A percentile compares a stretch with the other conserved stretches of the same genome.
Evolutionary conservation across 2,888 invertebrate species (phyloP).

Genomic region (Sinotaia quadrata): DNA sequence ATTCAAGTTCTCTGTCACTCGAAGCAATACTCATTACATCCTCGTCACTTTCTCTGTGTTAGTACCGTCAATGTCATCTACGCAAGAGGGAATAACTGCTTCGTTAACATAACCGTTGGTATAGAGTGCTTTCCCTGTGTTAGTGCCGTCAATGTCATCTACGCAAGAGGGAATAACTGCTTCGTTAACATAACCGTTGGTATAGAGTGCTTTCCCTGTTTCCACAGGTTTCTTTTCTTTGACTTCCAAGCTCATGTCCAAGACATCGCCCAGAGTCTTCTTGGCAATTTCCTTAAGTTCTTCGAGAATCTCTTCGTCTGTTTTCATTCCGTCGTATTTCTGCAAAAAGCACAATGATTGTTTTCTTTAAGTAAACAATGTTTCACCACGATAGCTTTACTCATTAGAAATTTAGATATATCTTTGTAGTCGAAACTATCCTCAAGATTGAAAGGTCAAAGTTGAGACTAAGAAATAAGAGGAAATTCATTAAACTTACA

Average conservation of each 20-base stretch:
- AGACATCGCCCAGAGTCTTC: background rate
- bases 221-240: background rate
- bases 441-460: too few species aligned
- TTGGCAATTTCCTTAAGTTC: background rate
- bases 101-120: background rate
- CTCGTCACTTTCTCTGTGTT: too few species aligned
- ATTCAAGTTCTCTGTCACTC: too few species aligned
- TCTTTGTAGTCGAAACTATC: too few species aligned
- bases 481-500: too few species aligned
- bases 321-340: background rate
- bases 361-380: too few species aligned
- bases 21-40: too few species aligned
- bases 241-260: conserved; percentile 7
- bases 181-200: conserved; percentile 4
- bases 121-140: background rate
- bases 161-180: background rate
- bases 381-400: too few species aligned
- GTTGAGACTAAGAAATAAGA: too few species aligned
- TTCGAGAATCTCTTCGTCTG: background rate
- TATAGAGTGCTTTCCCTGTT: background rate
- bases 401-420: too few species aligned
- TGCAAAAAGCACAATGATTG: background rate
- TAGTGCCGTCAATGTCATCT: background rate
- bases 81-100: background rate
- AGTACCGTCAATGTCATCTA: background rate